Evolutionary conservation across 2,797 vertebrate genomes (phyloP).

Genomic region (Hippocampus kuda): DNA sequence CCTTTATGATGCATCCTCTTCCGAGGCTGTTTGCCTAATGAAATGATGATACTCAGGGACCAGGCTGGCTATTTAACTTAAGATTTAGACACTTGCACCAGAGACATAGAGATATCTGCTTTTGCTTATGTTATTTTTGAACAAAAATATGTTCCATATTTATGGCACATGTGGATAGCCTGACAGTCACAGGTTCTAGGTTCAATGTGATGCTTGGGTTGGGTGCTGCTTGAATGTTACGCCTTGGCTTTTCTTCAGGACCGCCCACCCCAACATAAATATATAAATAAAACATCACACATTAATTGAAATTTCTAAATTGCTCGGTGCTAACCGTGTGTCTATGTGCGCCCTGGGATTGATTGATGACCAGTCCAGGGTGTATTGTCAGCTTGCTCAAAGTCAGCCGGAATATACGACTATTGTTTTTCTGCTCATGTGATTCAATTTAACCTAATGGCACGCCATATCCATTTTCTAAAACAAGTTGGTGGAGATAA

Average conservation of each 20-base stretch:
- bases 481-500: too few relatives aligned
- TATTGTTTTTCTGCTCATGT: neutral
- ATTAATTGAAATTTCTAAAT: neutral
- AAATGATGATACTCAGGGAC: conserved; percentile 75
- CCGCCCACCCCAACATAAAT: neutral
- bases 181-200: neutral
- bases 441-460: neutral
- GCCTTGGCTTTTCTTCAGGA: neutral
- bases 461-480: too few relatives aligned
- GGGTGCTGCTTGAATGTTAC: neutral
- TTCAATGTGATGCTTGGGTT: neutral
- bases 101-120: conserved; percentile 75
- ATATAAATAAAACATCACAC: too few relatives aligned
- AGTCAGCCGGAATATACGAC: neutral
- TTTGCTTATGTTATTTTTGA: conserved; percentile 90
- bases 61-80: conserved; percentile 71
- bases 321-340: neutral
- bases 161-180: neutral
- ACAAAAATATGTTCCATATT: conserved; percentile 65
- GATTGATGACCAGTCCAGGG: neutral
- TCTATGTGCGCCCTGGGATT: neutral
- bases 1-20: conserved; percentile 81
- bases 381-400: neutral
- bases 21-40: conserved; percentile 41
- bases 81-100: conserved; percentile 76